A percentile compares a stretch with the other conserved stretches of the same genome.
These are phyloP conservation scores for Panopea generosa DNA, from an alignment of 2,888 invertebrate genomes.

Conservation along the genomic window DNA sequence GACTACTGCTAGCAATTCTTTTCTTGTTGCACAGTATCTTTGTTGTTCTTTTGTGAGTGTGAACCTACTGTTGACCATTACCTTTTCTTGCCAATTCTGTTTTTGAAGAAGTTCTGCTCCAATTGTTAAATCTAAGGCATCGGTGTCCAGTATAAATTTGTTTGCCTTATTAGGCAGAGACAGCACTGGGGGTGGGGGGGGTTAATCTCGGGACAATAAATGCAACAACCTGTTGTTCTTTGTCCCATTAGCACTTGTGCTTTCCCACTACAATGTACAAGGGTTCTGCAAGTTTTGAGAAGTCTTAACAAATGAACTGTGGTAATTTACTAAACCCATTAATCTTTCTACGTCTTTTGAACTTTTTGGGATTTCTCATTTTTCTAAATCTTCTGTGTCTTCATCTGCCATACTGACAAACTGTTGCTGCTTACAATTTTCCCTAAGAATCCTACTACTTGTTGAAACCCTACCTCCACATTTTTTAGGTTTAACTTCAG, in stretches of 20 bases:
- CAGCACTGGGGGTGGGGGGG: constrained; percentile 4
- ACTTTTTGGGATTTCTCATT: constrained; percentile 35
- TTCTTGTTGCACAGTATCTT: constrained; percentile 27
- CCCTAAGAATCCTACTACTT: constrained; percentile 40
- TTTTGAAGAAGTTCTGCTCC: constrained; percentile 19
- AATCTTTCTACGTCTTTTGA: constrained; percentile 47
- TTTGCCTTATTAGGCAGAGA: constrained; percentile 1
- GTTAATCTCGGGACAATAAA: background rate
- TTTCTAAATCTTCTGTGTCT: constrained; percentile 20
- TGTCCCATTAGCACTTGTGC: background rate
- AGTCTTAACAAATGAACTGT: constrained; percentile 4
- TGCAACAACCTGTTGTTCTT: background rate
- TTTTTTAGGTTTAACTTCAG: constrained; percentile 58
- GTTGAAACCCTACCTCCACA: constrained; percentile 29
- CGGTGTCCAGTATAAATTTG: constrained; percentile 1
- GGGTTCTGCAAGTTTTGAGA: background rate
- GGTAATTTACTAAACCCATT: constrained; percentile 30
- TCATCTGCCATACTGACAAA: constrained; percentile 15
- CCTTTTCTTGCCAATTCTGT: constrained; percentile 4
- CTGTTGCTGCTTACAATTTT: constrained; percentile 25
- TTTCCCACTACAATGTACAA: constrained; percentile 13
- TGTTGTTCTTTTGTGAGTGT: constrained; percentile 4
- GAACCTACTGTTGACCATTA: constrained; percentile 23
- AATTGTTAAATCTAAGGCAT: background rate
- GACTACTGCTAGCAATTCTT: constrained; percentile 41